Evolutionary conservation across 2,113 vertebrate genomes (phyloP).

Genomic region (Mustela nigripes): DNA sequence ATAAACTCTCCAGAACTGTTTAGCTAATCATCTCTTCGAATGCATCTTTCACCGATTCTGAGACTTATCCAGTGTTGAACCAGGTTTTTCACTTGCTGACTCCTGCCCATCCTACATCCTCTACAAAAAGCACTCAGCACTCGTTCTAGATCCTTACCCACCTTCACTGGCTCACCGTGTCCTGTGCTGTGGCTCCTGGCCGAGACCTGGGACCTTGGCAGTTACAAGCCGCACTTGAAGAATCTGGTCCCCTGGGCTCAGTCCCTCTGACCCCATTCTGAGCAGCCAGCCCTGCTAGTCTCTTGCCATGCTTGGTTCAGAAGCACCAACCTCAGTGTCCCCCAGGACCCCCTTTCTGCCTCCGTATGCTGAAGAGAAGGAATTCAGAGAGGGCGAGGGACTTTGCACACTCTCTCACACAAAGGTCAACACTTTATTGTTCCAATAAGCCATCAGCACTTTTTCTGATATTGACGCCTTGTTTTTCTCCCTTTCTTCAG

Average conservation of each 20-base stretch:
- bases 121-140: fast-evolving
- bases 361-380: background rate
- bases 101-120: fast-evolving
- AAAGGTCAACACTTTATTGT: background rate
- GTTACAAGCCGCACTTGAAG: background rate
- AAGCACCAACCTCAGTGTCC: background rate
- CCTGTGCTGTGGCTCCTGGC: no score
- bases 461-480: background rate
- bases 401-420: no score
- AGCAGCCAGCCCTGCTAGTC: fast-evolving
- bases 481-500: background rate
- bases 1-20: background rate
- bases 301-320: background rate
- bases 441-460: background rate
- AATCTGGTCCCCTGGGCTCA: background rate
- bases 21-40: background rate
- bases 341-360: no score
- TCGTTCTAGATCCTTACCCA: background rate
- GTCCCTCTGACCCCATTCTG: fast-evolving
- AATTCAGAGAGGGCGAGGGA: background rate
- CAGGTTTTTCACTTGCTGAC: background rate
- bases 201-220: no score
- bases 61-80: background rate
- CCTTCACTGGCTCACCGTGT: fast-evolving
- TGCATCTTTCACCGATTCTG: background rate